Base-by-base conservation (phyloP, 2,113 vertebrate species). In the Corythoichthys intestinalis region DNA sequence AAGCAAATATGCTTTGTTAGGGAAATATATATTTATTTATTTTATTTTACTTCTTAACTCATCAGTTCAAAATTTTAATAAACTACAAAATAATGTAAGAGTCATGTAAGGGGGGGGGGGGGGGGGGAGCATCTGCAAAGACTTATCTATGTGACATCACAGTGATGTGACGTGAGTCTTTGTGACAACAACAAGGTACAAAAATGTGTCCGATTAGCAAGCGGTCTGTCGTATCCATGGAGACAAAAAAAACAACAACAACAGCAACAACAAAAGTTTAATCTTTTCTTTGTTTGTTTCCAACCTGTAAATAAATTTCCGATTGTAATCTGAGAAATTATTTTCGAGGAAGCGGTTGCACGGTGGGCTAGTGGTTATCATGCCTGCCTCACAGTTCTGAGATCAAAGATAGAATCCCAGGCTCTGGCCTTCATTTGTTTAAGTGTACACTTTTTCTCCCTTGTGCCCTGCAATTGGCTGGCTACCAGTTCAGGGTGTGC, bases 91-190 rank as follows among this genome's bases (percentile, higher is more conserved):
- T 7, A 8, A 11, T 47, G 11, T 6, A 4, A 46, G 4, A 63
- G 61, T 44, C 61, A 63, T 63, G 10, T 63, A 63, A 63, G 20
- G 20, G 20, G 20, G 20, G 20, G 20, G 20, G 20, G 9, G 20
- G 20, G 20, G 20, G 20, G 20, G 20, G 20, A 1, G 9, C 61
- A 63, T 41, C 41, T 46, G 61, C 41, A 63, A 62, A 62, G 60
- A 47, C 46, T 1, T 6, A 20, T 46, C 39, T 63, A 44, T 63
- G 61, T 63, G 61, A 63, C 61, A 47, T 63, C 61, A 63, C 13
- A 63, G 11, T 63, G 20, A 63, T 28, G 41, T 47, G 61, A 63
- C 61, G 10, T 63, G 61, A 11, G 61, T 3, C 61, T 63, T 63
- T 63, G 61, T 46, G 61, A 63, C 61, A 34, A 28, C 20, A 41